Evolutionary conservation across 1,140 invertebrate species (phyloP).

Genomic region (Orius laevigatus): DNA sequence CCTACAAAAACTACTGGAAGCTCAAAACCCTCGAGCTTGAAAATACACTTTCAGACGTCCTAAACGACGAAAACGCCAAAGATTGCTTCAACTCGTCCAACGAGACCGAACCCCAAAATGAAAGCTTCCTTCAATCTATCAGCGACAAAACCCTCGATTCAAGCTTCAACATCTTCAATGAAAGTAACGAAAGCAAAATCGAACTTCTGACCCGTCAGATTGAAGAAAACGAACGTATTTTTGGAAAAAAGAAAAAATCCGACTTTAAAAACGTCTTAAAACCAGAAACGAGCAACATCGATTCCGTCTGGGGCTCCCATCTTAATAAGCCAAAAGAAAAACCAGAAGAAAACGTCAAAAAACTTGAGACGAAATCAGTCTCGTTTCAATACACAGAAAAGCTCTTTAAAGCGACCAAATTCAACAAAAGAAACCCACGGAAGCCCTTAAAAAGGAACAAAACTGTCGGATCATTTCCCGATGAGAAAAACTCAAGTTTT

Average conservation of each 20-base stretch:
- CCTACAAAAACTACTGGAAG: constrained; percentile 66
- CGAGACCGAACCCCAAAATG: constrained; percentile 9
- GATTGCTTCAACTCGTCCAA: constrained; percentile 15
- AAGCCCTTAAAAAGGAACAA: constrained; percentile 28
- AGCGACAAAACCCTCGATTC: not conserved
- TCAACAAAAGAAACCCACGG: constrained; percentile 55
- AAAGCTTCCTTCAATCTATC: constrained; percentile 3
- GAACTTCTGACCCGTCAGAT: no score
- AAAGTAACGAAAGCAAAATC: not conserved
- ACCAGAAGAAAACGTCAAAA: constrained; percentile 5
- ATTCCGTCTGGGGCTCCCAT: constrained; percentile 35
- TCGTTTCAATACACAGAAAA: constrained; percentile 44
- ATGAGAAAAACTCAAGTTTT: constrained; percentile 12
- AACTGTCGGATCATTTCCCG: constrained; percentile 3
- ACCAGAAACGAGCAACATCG: not conserved
- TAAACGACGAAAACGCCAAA: constrained; percentile 23
- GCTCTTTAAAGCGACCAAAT: constrained; percentile 46
- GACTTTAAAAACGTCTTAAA: not conserved
- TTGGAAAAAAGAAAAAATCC: not conserved
- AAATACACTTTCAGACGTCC: constrained; percentile 35
- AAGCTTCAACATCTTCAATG: not conserved
- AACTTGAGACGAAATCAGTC: constrained; percentile 25
- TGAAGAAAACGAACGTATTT: not conserved
- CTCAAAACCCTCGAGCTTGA: constrained; percentile 54
- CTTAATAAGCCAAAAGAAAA: constrained; percentile 31